Conservation (phyloP, 2,797 vertebrate genomes). For the Ptychobarbus kaznakovi region DNA sequence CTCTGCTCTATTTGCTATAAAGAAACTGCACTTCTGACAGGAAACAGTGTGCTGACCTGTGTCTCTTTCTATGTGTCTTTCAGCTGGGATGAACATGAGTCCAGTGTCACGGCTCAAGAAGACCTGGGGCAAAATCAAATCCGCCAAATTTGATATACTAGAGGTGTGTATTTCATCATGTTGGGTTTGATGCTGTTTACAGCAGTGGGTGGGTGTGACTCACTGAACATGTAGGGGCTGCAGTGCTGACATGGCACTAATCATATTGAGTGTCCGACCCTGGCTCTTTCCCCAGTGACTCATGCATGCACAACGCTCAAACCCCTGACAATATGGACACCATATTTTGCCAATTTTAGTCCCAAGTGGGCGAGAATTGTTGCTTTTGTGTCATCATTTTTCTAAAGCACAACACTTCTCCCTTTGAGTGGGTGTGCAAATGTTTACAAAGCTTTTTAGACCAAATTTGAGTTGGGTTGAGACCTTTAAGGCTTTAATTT, state of each 20-base stretch:
- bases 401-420: constrained; percentile 27
- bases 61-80: constrained; percentile 51
- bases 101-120: constrained; percentile 94
- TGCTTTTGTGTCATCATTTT: constrained; percentile 19
- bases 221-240: constrained; percentile 24
- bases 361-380: constrained; percentile 40
- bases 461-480: constrained; percentile 28
- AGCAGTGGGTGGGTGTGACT: constrained; percentile 10
- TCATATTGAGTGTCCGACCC: neutral
- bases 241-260: constrained; percentile 16
- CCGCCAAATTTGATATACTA: constrained; percentile 91
- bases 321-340: constrained; percentile 12
- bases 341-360: constrained; percentile 33
- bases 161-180: constrained; percentile 78
- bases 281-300: constrained; percentile 38
- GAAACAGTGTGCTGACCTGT: constrained; percentile 65
- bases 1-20: constrained; percentile 22
- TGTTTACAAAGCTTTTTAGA: constrained; percentile 43
- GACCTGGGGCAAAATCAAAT: constrained; percentile 96
- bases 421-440: constrained; percentile 37
- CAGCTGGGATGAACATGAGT: constrained; percentile 98
- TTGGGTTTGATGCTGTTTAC: constrained; percentile 1
- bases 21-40: constrained; percentile 45
- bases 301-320: constrained; percentile 22
- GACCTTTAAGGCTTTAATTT: constrained; percentile 38